Percentiles rank a stretch among this genome's conserved stretches.
Conservation (phyloP, 2,113 vertebrate species). For the Danionella cerebrum region DNA sequence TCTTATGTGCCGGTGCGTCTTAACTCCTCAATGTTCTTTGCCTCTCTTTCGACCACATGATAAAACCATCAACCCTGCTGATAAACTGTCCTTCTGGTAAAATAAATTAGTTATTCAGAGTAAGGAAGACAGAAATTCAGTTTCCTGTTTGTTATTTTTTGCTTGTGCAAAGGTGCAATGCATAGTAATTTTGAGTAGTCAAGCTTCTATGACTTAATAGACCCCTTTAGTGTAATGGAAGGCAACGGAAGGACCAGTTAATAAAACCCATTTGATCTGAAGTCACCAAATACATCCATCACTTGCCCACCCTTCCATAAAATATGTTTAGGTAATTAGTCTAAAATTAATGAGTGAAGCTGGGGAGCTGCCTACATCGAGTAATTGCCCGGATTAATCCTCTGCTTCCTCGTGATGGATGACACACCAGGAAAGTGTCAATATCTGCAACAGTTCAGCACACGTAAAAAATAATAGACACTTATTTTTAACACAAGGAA, state of each 20-base stretch:
- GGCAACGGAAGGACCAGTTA: conserved; percentile 8
- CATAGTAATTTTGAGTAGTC: background rate
- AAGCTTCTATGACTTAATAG: conserved; percentile 7
- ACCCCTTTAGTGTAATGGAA: background rate
- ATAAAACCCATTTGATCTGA: conserved; percentile 9
- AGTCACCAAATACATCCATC: conserved; percentile 6
- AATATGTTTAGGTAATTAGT: conserved; percentile 22
- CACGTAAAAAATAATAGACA: too few relatives aligned
- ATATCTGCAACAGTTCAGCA: background rate
- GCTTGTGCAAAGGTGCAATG: too few relatives aligned
- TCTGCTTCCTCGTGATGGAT: background rate
- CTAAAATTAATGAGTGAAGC: conserved; percentile 17
- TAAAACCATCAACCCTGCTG: too few relatives aligned
- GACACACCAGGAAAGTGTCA: background rate
- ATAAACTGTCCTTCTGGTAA: too few relatives aligned
- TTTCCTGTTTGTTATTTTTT: too few relatives aligned
- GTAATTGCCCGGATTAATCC: conserved; percentile 10
- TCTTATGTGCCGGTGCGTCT: too few relatives aligned
- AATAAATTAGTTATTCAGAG: too few relatives aligned
- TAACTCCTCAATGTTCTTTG: too few relatives aligned
- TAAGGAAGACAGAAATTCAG: too few relatives aligned
- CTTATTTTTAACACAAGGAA: too few relatives aligned
- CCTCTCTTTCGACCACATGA: too few relatives aligned
- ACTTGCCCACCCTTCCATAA: conserved; percentile 12
- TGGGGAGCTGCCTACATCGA: background rate